These are phyloP conservation scores for Egretta garzetta DNA, from an alignment of 2,113 vertebrate species.

Conservation along the genomic window DNA sequence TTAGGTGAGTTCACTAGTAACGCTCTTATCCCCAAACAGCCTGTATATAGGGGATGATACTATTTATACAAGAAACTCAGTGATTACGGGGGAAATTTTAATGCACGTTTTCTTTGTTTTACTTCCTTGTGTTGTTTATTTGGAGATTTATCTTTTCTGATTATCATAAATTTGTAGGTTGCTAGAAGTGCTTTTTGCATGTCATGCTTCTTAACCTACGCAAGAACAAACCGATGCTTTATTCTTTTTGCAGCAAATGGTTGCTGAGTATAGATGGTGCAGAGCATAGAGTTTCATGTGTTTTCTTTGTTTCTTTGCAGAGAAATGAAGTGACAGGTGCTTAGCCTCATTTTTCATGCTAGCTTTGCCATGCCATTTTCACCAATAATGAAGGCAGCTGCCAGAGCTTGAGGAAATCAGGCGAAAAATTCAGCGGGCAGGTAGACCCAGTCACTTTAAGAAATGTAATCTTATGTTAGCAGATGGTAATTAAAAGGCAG, in stretches of 20 bases:
- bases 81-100: neutral
- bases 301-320: constrained; percentile 66
- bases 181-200: constrained; percentile 4
- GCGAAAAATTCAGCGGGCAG: constrained; percentile 74
- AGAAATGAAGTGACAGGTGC: constrained; percentile 68
- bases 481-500: constrained; percentile 77
- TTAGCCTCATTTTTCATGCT: constrained; percentile 72
- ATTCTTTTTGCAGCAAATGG: constrained; percentile 30
- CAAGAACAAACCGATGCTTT: neutral
- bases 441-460: constrained; percentile 68
- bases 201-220: neutral
- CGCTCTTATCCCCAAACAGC: neutral
- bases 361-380: constrained; percentile 65
- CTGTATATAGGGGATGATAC: neutral
- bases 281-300: constrained; percentile 22
- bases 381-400: constrained; percentile 70
- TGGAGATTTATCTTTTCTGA: neutral
- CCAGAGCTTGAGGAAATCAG: constrained; percentile 67
- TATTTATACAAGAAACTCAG: neutral
- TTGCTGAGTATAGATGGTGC: constrained; percentile 27
- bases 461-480: constrained; percentile 72
- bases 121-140: neutral
- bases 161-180: constrained; percentile 39
- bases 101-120: neutral
- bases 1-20: neutral